Conservation (phyloP, 2,113 vertebrate genomes). For the Apodemus speciosus region DNA sequence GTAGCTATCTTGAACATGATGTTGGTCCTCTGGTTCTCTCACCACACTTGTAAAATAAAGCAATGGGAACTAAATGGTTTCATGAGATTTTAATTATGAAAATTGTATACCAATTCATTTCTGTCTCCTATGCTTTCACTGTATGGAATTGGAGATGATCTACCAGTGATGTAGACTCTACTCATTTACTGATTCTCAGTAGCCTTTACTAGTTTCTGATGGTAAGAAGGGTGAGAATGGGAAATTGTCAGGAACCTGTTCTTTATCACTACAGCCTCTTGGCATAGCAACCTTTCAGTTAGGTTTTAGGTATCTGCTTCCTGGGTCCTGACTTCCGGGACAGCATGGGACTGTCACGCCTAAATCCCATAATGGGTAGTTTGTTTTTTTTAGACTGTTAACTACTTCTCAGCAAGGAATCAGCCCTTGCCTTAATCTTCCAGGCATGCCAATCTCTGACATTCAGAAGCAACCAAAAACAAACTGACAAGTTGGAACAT, state of each 20-base stretch:
- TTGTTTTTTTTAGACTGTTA: conserved; percentile 20
- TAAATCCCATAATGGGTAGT: conserved; percentile 48
- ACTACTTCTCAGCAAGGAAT: not conserved
- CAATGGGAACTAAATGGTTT: not conserved
- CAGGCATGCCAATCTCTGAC: conserved; percentile 1
- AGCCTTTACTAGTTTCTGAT: not conserved
- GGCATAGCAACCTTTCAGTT: not conserved
- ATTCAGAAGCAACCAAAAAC: conserved; percentile 46
- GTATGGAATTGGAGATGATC: not conserved
- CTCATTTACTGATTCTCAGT: not conserved
- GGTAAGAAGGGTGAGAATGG: not conserved
- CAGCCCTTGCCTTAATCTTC: not conserved
- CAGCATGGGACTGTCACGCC: conserved; percentile 22
- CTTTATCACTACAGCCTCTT: not conserved
- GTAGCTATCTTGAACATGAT: not conserved
- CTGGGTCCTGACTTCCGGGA: conserved; percentile 1
- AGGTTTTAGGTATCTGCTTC: conserved; percentile 5
- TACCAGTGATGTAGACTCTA: not conserved
- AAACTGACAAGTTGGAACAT: not conserved
- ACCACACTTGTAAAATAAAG: not conserved
- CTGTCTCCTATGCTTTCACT: not conserved
- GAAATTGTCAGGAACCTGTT: not conserved
- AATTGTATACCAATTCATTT: not conserved
- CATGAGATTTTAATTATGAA: not conserved
- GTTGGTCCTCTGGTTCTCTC: not conserved